Evolutionary conservation across 2,888 invertebrate species (phyloP).

Genomic region (Troilus luridus): DNA sequence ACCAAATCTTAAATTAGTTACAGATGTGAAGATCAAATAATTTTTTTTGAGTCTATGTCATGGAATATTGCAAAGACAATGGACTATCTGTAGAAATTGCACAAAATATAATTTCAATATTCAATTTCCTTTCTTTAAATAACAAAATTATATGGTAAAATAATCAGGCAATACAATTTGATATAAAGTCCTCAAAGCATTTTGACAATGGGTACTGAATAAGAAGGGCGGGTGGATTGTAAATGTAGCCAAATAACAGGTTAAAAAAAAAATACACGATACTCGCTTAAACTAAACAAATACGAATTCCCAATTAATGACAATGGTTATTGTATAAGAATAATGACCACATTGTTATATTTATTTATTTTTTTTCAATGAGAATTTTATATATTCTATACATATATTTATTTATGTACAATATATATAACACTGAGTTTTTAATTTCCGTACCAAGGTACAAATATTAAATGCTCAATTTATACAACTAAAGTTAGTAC

Average conservation of each 20-base stretch:
- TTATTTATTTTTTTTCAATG: slow-evolving; percentile 53
- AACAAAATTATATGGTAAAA: slow-evolving; percentile 37
- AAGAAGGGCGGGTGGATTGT: not conserved
- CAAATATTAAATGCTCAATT: slow-evolving; percentile 56
- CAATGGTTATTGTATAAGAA: slow-evolving; percentile 58
- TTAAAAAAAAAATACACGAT: not conserved
- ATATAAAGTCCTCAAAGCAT: slow-evolving; percentile 56
- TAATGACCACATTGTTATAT: slow-evolving; percentile 54
- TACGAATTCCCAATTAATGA: slow-evolving; percentile 55
- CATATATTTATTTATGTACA: slow-evolving; percentile 56
- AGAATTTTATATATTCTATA: slow-evolving; percentile 52
- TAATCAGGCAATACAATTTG: slow-evolving; percentile 53
- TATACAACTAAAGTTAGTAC: slow-evolving; percentile 58
- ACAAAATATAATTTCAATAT: slow-evolving; percentile 50
- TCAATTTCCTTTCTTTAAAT: slow-evolving; percentile 34
- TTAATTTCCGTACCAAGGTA: slow-evolving; percentile 43
- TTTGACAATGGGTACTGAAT: slow-evolving; percentile 37
- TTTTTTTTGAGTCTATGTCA: slow-evolving; percentile 56
- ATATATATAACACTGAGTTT: slow-evolving; percentile 55
- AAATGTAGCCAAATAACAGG: slow-evolving; percentile 13
- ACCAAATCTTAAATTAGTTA: slow-evolving; percentile 51
- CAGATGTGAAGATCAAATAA: slow-evolving; percentile 51
- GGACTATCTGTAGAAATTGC: slow-evolving; percentile 50
- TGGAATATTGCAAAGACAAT: slow-evolving; percentile 60
- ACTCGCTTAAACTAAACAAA: slow-evolving; percentile 48